Evolutionary conservation across 53 echinoderm and acorn worm genomes (phyloP).

Genomic region (Echinometra lucunter): DNA sequence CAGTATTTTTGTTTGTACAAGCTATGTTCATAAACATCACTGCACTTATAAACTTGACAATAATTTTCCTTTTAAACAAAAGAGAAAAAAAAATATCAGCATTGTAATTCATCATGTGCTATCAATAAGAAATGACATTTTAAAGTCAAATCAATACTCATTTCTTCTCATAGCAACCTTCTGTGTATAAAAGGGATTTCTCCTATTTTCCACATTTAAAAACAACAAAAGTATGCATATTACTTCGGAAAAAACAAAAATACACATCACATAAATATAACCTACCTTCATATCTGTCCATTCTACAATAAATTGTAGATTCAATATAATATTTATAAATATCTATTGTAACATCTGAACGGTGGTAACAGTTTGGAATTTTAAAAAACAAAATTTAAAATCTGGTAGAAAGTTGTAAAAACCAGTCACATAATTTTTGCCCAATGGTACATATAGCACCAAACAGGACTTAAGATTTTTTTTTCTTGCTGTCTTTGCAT

Average conservation of each 20-base stretch:
- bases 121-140: background rate
- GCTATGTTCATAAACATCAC: conserved; percentile 56
- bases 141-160: background rate
- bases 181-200: background rate
- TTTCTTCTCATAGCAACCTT: background rate
- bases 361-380: conserved; percentile 40
- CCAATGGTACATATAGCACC: background rate
- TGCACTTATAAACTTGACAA: conserved; percentile 51
- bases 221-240: conserved; percentile 13
- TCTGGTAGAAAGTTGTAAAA: conserved; percentile 7
- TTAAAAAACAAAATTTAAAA: background rate
- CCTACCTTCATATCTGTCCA: background rate
- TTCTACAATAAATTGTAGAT: conserved; percentile 19
- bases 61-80: background rate
- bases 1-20: conserved; percentile 33
- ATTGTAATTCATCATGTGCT: background rate
- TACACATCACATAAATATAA: conserved; percentile 14
- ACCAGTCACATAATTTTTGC: background rate
- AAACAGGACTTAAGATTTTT: background rate
- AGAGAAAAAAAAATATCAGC: conserved; percentile 25
- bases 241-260: background rate
- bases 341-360: conserved; percentile 45
- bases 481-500: background rate
- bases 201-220: background rate
- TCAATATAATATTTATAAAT: conserved; percentile 48